These are phyloP conservation scores for Notocelia uddmanniana DNA, from an alignment of 2,888 invertebrate species.

Conservation along the genomic window DNA sequence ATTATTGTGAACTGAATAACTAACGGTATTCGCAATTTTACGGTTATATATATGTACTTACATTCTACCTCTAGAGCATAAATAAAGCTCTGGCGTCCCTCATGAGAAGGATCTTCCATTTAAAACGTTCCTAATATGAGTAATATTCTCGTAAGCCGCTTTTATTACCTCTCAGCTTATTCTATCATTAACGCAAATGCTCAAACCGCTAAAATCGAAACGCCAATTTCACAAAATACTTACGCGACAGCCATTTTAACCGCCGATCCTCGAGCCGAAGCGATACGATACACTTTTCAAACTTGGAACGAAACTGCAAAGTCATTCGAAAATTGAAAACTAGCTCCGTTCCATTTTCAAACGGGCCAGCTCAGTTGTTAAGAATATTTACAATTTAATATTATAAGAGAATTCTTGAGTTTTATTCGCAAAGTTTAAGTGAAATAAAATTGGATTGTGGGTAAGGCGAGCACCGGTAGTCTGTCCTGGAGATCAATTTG, in stretches of 20 bases:
- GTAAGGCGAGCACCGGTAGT: conserved; percentile 49
- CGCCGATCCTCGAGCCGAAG: conserved; percentile 8
- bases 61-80: no score
- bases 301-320: conserved; percentile 36
- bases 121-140: neutral
- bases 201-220: neutral
- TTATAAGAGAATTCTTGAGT: conserved; percentile 39
- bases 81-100: neutral
- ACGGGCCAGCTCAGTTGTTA: conserved; percentile 42
- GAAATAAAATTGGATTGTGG: conserved; percentile 59
- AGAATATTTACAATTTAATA: conserved; percentile 49
- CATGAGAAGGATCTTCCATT: neutral
- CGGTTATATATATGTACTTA: no score
- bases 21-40: no score
- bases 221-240: neutral
- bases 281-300: conserved; percentile 25
- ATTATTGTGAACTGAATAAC: no score
- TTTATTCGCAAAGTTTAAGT: conserved; percentile 51
- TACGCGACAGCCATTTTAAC: conserved; percentile 28
- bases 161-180: neutral
- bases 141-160: neutral
- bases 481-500: conserved; percentile 31
- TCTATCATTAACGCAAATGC: neutral
- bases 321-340: conserved; percentile 45
- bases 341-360: conserved; percentile 42